Evolutionary conservation across 2,797 vertebrate genomes (phyloP).

Genomic region (Rousettus madagascariensis): DNA sequence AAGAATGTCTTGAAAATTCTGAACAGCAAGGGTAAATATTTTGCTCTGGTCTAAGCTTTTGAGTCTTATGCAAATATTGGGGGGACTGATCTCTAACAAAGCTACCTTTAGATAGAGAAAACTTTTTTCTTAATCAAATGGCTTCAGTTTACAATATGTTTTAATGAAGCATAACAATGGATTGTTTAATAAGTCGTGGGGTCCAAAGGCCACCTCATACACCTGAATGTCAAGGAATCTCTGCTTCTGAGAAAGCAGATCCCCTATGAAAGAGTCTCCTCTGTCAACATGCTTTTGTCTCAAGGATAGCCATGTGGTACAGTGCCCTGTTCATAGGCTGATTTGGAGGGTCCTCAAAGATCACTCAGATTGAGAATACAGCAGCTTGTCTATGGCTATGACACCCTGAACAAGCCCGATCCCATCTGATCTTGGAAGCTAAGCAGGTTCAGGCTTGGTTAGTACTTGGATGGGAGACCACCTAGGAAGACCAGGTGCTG

Average conservation of each 20-base stretch:
- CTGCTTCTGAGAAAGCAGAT: not conserved
- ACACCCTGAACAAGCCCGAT: too few species aligned
- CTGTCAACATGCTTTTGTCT: not conserved
- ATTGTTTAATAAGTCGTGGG: not conserved
- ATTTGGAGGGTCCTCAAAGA: not conserved
- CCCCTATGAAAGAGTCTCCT: too few species aligned
- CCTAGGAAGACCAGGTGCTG: too few species aligned
- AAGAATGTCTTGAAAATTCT: not conserved
- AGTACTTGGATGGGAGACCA: too few species aligned
- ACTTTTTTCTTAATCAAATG: not conserved
- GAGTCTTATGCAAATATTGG: not conserved
- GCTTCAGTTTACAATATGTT: not conserved
- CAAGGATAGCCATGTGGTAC: not conserved
- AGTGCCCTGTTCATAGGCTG: not conserved
- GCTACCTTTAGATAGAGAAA: not conserved
- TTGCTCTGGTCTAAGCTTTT: not conserved
- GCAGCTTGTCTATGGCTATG: too few species aligned
- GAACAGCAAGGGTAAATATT: constrained; percentile 44
- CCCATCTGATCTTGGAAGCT: too few species aligned
- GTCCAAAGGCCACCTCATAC: not conserved
- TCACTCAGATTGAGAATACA: not conserved
- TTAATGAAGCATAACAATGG: constrained; percentile 2
- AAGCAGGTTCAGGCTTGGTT: too few species aligned
- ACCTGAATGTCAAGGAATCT: not conserved
- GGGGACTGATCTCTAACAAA: not conserved